A percentile compares a stretch with the other conserved stretches of the same genome.
Evolutionary conservation across 2,113 vertebrate genomes (phyloP).

Genomic region (Chelonoidis abingdonii): DNA sequence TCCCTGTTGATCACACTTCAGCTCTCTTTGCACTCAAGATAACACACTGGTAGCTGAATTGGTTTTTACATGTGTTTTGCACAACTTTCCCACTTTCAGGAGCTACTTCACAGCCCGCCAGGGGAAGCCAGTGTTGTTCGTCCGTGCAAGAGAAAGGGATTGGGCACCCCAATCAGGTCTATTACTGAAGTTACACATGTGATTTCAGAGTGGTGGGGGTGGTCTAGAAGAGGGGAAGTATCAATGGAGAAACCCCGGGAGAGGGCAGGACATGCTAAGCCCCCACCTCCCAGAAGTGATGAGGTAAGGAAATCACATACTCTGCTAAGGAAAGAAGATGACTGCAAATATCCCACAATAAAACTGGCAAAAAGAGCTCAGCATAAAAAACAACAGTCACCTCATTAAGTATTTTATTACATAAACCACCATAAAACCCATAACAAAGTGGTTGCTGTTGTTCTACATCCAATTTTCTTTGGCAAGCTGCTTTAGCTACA

Average conservation of each 20-base stretch:
- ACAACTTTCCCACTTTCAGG: not conserved
- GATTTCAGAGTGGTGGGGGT: not conserved
- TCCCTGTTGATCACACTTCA: not conserved
- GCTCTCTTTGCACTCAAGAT: not conserved
- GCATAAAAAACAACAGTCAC: not conserved
- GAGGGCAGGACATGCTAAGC: not conserved
- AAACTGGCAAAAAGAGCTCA: not conserved
- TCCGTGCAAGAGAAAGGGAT: not conserved
- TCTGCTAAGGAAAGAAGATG: not conserved
- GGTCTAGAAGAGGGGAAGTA: not conserved
- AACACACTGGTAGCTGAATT: not conserved
- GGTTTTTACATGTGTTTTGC: not conserved
- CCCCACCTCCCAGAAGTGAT: not conserved
- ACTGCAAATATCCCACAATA: not conserved
- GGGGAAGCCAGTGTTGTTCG: not conserved
- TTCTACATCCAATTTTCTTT: not conserved
- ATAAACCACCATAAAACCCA: not conserved
- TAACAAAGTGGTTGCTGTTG: not conserved
- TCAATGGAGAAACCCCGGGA: not conserved
- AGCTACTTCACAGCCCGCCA: not conserved
- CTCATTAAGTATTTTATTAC: not conserved
- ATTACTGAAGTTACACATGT: not conserved
- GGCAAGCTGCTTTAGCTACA: not conserved
- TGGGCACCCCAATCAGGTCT: not conserved
- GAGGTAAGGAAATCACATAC: not conserved